Evolutionary conservation across 2,888 invertebrate species (phyloP).

Genomic region (Mayetiola destructor): DNA sequence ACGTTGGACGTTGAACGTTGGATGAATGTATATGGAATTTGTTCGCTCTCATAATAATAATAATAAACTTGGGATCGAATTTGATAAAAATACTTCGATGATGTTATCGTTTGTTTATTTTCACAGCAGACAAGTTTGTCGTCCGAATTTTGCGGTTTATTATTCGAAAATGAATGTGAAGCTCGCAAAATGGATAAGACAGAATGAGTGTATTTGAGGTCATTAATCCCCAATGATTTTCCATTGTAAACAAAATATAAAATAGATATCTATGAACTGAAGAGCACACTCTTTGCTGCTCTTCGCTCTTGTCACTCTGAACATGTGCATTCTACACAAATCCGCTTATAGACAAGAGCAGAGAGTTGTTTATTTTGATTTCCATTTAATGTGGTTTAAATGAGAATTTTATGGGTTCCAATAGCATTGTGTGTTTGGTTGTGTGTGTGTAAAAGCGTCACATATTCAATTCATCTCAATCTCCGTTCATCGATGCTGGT

Average conservation of each 20-base stretch:
- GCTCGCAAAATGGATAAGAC: background rate
- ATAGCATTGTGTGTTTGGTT: conserved; percentile 2
- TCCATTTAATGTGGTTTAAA: conserved; percentile 7
- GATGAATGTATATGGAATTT: background rate
- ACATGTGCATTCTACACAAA: no score
- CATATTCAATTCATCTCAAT: no score
- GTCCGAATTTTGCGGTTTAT: no score
- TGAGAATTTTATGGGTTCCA: conserved; percentile 10
- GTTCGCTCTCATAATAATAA: background rate
- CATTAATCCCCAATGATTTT: background rate
- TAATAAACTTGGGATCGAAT: background rate
- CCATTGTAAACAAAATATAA: background rate
- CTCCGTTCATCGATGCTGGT: no score
- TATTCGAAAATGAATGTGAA: background rate
- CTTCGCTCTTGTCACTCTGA: no score
- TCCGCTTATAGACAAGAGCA: conserved; percentile 1
- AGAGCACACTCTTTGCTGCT: no score
- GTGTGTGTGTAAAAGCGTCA: no score
- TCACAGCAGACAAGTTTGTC: no score
- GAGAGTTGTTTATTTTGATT: conserved; percentile 1
- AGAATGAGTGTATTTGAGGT: background rate
- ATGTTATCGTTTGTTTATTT: no score
- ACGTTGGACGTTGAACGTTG: background rate
- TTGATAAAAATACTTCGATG: background rate
- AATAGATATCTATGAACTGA: no score